Evolutionary conservation across 2,113 vertebrate genomes (phyloP).

Genomic region (Clarias magur): DNA sequence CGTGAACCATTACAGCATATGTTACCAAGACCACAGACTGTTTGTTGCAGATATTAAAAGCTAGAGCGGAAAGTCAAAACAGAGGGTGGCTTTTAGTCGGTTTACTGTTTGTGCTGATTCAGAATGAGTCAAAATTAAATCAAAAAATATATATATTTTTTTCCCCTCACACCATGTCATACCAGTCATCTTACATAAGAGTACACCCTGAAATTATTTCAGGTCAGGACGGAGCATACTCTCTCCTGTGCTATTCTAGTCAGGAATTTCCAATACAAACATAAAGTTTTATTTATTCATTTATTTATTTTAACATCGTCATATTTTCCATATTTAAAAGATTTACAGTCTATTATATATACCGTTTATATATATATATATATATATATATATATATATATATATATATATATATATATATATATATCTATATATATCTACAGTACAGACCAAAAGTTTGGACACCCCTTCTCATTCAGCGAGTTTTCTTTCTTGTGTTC

Average conservation of each 20-base stretch:
- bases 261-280: not conserved
- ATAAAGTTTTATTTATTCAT: no score
- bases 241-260: not conserved
- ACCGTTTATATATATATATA: no score
- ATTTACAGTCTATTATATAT: not conserved
- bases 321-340: not conserved
- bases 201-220: not conserved
- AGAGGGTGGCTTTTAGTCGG: slow-evolving; percentile 25
- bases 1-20: slow-evolving; percentile 33
- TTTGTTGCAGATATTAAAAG: slow-evolving; percentile 54
- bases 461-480: no score
- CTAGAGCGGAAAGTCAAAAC: slow-evolving; percentile 36
- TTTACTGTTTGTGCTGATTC: slow-evolving; percentile 24
- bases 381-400: no score
- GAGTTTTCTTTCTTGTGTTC: no score
- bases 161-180: not conserved
- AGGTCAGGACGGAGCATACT: not conserved
- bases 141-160: not conserved
- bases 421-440: no score
- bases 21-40: slow-evolving; percentile 58
- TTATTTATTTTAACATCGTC: no score
- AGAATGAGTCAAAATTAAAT: not conserved
- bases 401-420: no score
- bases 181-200: not conserved
- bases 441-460: no score